Evolutionary conservation across 2,888 invertebrate species (phyloP).

Genomic region (Synanthedon andrenaeformis): DNA sequence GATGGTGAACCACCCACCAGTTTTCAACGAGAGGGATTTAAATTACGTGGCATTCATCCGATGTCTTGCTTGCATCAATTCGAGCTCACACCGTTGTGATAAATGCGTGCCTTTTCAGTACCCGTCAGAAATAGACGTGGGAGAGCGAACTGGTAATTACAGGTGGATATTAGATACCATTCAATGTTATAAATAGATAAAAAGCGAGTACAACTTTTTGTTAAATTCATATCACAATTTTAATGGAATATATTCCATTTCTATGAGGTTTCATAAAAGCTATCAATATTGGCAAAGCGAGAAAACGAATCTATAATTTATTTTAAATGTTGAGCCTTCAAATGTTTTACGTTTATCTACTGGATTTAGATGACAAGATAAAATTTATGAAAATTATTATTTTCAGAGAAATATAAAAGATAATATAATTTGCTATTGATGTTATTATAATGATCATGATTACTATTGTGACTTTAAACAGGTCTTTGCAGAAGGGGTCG

Average conservation of each 20-base stretch:
- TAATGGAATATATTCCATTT: not conserved
- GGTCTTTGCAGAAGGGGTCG: no score
- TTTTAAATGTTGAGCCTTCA: no score
- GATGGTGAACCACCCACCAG: constrained; percentile 37
- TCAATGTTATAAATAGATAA: constrained; percentile 11
- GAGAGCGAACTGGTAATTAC: constrained; percentile 40
- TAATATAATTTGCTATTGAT: no score
- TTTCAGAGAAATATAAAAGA: no score
- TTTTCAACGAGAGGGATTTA: constrained; percentile 41
- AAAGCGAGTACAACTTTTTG: constrained; percentile 5
- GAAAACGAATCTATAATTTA: no score
- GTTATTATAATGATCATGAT: no score
- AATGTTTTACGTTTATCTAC: no score
- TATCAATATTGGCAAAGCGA: no score
- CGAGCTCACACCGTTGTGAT: constrained; percentile 36
- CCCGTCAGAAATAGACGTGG: constrained; percentile 33
- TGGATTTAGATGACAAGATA: no score
- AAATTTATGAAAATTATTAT: no score
- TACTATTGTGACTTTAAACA: no score
- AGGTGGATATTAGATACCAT: constrained; percentile 6
- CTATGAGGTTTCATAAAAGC: not conserved
- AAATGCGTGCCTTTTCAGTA: constrained; percentile 51
- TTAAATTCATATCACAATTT: not conserved
- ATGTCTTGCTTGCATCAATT: constrained; percentile 20
- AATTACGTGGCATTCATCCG: constrained; percentile 47